These are phyloP conservation scores for Apeltes quadracus DNA, from an alignment of 2,113 vertebrate species.

Conservation along the genomic window DNA sequence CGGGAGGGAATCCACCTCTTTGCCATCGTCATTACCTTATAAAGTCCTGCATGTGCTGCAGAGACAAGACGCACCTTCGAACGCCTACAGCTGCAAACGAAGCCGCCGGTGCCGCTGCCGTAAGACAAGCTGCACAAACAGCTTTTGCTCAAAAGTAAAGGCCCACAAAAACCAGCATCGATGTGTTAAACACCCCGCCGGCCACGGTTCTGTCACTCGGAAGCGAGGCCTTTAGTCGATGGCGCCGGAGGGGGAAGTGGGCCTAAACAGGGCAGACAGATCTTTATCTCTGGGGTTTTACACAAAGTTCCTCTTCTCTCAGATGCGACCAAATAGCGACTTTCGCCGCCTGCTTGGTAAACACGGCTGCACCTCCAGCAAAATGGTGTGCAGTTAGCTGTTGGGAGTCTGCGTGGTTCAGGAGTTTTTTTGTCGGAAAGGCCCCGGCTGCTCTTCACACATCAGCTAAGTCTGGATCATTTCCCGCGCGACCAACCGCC, in stretches of 20 bases:
- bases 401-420: constrained; percentile 57
- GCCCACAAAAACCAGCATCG: constrained; percentile 28
- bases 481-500: constrained; percentile 39
- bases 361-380: constrained; percentile 55
- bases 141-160: not conserved
- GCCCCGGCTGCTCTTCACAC: constrained; percentile 7
- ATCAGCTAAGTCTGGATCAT: constrained; percentile 52
- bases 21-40: constrained; percentile 77
- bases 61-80: constrained; percentile 46
- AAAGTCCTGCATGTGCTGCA: too few relatives aligned
- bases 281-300: constrained; percentile 63
- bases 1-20: constrained; percentile 70
- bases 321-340: constrained; percentile 43
- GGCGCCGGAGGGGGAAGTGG: constrained; percentile 57
- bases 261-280: constrained; percentile 54
- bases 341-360: constrained; percentile 33
- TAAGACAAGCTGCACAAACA: constrained; percentile 7
- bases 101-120: not conserved
- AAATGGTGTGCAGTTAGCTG: not conserved
- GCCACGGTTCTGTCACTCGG: constrained; percentile 22
- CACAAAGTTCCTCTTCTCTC: constrained; percentile 49
- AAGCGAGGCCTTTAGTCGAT: constrained; percentile 40
- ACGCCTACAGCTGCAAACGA: constrained; percentile 15
- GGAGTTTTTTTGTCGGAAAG: constrained; percentile 43
- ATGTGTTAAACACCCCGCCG: not conserved